phyloP scores from a whole-genome alignment of 1,140 invertebrate genomes.

The Proctacanthus coquilletti region DNA sequence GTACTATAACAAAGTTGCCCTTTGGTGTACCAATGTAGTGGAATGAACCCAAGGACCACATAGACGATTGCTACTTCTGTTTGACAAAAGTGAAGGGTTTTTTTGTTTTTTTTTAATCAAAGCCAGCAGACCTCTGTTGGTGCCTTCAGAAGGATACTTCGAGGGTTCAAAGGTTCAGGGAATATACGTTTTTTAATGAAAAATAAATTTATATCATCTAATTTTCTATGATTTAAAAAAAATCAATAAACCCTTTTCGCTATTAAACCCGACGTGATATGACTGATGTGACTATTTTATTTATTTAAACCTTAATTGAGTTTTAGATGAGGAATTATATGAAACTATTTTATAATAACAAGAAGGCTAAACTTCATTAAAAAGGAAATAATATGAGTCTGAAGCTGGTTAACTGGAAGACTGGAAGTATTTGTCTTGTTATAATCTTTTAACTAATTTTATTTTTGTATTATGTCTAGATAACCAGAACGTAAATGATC shows the following conservation, averaged over 20 bases:
- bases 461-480: too few relatives aligned
- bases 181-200: background rate
- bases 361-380: too few relatives aligned
- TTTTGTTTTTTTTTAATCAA: constrained; percentile 3
- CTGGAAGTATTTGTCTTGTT: too few relatives aligned
- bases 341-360: too few relatives aligned
- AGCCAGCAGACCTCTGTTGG: background rate
- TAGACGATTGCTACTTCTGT: constrained; percentile 15
- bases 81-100: constrained; percentile 8
- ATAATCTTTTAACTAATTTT: too few relatives aligned
- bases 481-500: too few relatives aligned
- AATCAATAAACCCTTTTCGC: background rate
- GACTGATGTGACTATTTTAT: too few relatives aligned
- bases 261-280: background rate
- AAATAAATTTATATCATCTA: background rate
- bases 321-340: too few relatives aligned
- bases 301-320: too few relatives aligned
- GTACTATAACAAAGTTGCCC: constrained; percentile 6
- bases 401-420: too few relatives aligned
- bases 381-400: too few relatives aligned
- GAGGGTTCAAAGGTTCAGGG: background rate
- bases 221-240: background rate
- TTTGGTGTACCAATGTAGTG: constrained; percentile 17
- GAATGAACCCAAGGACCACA: constrained; percentile 12
- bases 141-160: background rate